Conservation (phyloP, 2,888 invertebrate genomes). For the Drosophila falleni region DNA sequence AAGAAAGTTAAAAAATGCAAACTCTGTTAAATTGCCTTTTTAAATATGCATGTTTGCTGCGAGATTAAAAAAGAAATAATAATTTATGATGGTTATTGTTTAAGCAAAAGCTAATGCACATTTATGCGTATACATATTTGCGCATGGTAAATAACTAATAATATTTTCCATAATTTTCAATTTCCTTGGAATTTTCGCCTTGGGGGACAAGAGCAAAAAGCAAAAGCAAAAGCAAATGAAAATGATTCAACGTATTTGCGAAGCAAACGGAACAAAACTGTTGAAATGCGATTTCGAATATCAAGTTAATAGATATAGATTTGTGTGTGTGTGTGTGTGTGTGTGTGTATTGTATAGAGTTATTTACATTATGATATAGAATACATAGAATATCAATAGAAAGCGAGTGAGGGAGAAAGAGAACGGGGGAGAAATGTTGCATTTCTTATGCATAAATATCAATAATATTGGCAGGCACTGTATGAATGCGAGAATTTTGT, state of each 20-base stretch:
- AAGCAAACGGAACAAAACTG: slow-evolving; percentile 34
- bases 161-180: slow-evolving; percentile 12
- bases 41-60: not conserved
- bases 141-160: slow-evolving; percentile 21
- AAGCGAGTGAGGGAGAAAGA: not conserved
- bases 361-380: slow-evolving; percentile 29
- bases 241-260: slow-evolving; percentile 21
- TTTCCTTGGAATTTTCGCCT: slow-evolving; percentile 11
- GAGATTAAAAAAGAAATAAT: not conserved
- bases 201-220: not conserved
- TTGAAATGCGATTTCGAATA: slow-evolving; percentile 17
- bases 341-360: slow-evolving; percentile 1
- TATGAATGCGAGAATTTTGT: slow-evolving; percentile 31
- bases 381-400: slow-evolving; percentile 7
- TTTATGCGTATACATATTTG: slow-evolving; percentile 25
- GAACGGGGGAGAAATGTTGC: slow-evolving; percentile 10
- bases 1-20: not conserved
- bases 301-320: slow-evolving; percentile 11
- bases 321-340: slow-evolving; percentile 5
- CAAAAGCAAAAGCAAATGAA: slow-evolving; percentile 2
- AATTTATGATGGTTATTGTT: not conserved
- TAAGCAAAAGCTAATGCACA: slow-evolving; percentile 12
- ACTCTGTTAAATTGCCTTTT: not conserved
- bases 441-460: slow-evolving; percentile 49
- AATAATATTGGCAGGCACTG: slow-evolving; percentile 22